Evolutionary conservation across 2,797 vertebrate genomes (phyloP), one percentile per base, ranked within the genome.

Genomic region (Sebastolobus altivelis): DNA sequence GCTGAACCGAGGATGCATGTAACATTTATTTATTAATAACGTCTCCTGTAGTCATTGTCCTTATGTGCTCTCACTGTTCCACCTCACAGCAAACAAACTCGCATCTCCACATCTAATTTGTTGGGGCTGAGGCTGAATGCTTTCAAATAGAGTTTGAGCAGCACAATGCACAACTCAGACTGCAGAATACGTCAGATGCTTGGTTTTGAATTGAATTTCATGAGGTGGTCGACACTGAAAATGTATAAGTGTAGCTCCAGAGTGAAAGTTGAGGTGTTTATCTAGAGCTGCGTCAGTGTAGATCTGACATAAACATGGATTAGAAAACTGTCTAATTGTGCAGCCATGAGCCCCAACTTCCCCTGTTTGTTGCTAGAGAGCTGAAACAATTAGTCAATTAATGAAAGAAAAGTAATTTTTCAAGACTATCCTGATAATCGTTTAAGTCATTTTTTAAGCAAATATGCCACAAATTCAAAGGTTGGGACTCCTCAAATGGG

Each of bases 11-110:
- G 31, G 75, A 81, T 65, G 78, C 73, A 68, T 83, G 70, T 75
- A 83, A 78, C 49, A 62, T 80, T 70, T 77, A 87, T 77, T 85
- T 75, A 88, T 82, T 87, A 56, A 72, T 83, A 71, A 20, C 12
- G 5, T 67, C 52, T 60, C 1, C 63, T 56, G 58, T 65, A 35
- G 75, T 76, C 55, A 7, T 73, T 59, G 10, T 82, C 81, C 82
- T 77, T 16, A 35, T 3, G n/a, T 52, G 66, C 59, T 60, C 67
- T 38, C 22, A 18, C 75, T 55, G 78, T 54, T 81, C 62, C 66
- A 56, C 49, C 69, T 18, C 70, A 25, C 27, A 22, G 63, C 16
- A 54, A 58, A 69, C 61, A 49, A 33, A 59, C 7, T 72, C 60
- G 10, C 56, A 52, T 66, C 72, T 61, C 69, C 27, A n/a, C 10